These are phyloP conservation scores for Coenonympha glycerion DNA, from an alignment of 2,888 invertebrate species.

Conservation along the genomic window DNA sequence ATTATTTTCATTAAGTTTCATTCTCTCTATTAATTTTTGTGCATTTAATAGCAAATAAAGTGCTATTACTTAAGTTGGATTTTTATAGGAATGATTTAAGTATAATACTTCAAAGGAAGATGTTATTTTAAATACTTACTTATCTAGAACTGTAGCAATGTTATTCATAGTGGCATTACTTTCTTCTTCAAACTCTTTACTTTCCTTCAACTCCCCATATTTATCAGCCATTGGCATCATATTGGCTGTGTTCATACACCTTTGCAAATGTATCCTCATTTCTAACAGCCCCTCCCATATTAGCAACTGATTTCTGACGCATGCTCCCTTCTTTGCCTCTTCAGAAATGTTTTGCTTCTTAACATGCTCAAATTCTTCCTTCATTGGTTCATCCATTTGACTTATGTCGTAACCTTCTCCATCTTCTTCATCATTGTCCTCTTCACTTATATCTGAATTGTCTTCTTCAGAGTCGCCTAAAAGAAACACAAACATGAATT, in stretches of 20 bases:
- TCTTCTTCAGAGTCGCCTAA: conserved; percentile 18
- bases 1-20: no score
- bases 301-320: conserved; percentile 81
- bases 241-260: conserved; percentile 84
- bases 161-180: conserved; percentile 70
- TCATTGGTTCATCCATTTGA: conserved; percentile 61
- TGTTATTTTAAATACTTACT: conserved; percentile 46
- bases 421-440: conserved; percentile 44
- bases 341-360: conserved; percentile 70
- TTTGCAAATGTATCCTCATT: conserved; percentile 90
- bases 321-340: conserved; percentile 79
- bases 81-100: no score
- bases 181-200: conserved; percentile 70
- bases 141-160: conserved; percentile 78
- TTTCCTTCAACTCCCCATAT: conserved; percentile 64
- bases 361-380: conserved; percentile 76
- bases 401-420: conserved; percentile 67
- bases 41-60: no score
- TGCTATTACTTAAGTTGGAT: no score
- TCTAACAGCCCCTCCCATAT: conserved; percentile 92
- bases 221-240: conserved; percentile 82
- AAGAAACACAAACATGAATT: neutral
- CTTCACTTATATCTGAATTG: conserved; percentile 38
- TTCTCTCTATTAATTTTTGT: no score
- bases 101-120: no score